phyloP scores from a whole-genome alignment of 1,140 invertebrate genomes.

The Conopomorpha cramerella region DNA sequence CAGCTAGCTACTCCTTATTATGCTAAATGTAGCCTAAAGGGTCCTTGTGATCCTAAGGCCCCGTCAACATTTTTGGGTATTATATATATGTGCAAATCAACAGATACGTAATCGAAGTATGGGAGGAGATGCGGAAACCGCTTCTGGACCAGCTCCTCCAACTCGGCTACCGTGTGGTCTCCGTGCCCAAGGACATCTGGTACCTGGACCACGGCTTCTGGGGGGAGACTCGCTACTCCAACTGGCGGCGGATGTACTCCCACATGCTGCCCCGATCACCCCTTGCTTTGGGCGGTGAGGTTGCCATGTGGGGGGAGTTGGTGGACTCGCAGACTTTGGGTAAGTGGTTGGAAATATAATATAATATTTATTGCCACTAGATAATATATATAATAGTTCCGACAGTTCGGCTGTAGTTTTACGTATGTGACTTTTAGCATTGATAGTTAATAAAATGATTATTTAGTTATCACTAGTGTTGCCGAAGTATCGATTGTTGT shows the following conservation, averaged over 20 bases:
- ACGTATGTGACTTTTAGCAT: too few relatives aligned
- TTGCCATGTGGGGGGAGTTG: conserved; percentile 82
- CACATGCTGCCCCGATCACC: conserved; percentile 37
- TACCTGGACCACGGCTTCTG: conserved; percentile 85
- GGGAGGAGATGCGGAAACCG: conserved; percentile 63
- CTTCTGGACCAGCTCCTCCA: conserved; percentile 64
- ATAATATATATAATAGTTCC: too few relatives aligned
- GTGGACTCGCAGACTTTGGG: conserved; percentile 68
- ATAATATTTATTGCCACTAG: not conserved
- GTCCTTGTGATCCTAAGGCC: too few relatives aligned
- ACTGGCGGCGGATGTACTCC: conserved; percentile 70
- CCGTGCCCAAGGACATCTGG: conserved; percentile 81
- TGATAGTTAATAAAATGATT: too few relatives aligned
- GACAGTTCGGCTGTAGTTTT: too few relatives aligned
- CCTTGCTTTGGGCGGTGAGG: conserved; percentile 61
- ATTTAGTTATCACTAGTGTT: too few relatives aligned
- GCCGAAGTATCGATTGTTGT: too few relatives aligned
- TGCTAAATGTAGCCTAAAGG: too few relatives aligned
- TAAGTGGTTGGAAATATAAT: conserved; percentile 16
- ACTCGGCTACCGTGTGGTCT: conserved; percentile 70
- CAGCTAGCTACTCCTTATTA: too few relatives aligned
- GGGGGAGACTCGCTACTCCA: conserved; percentile 70
- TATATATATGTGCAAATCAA: too few relatives aligned
- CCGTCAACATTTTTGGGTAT: too few relatives aligned
- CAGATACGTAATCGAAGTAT: conserved; percentile 78